These are phyloP conservation scores for Epiblema foenella DNA, from an alignment of 2,888 invertebrate species.

Conservation along the genomic window DNA sequence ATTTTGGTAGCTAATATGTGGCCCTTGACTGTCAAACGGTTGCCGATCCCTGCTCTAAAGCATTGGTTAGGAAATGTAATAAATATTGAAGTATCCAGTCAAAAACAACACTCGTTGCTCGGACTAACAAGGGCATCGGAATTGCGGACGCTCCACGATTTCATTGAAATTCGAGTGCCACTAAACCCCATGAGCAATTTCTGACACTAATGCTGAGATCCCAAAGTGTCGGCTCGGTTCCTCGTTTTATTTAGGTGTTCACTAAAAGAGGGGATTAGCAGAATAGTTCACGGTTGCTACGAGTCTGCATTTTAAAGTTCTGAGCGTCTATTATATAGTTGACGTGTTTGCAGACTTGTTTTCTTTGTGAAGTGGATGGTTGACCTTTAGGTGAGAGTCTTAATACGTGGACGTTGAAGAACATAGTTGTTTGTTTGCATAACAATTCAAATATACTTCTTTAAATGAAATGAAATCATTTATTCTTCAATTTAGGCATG, in stretches of 20 bases:
- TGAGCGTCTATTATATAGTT: background rate
- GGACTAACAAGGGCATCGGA: slow-evolving; percentile 19
- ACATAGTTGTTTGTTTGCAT: too few species aligned
- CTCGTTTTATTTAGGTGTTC: slow-evolving; percentile 61
- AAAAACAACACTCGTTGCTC: background rate
- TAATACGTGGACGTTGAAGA: background rate
- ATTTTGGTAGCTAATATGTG: too few species aligned
- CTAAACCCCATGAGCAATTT: slow-evolving; percentile 67
- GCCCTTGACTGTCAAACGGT: too few species aligned
- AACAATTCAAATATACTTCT: too few species aligned
- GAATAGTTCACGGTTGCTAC: slow-evolving; percentile 17
- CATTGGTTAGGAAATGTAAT: background rate
- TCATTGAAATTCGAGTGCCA: slow-evolving; percentile 74
- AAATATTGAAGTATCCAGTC: background rate
- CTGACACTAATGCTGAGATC: slow-evolving; percentile 65
- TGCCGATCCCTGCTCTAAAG: too few species aligned
- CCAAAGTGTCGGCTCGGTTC: slow-evolving; percentile 58
- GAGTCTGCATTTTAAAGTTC: slow-evolving; percentile 18
- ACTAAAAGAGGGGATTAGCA: slow-evolving; percentile 34
- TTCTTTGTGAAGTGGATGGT: background rate
- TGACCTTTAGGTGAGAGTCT: background rate
- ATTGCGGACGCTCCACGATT: slow-evolving; percentile 50
- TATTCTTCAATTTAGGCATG: too few species aligned
- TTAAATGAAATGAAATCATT: too few species aligned
- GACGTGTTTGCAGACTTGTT: background rate